These are phyloP conservation scores for Bergia sp. DNA, from an alignment of 92 coral and sea anemone species.

Conservation along the genomic window DNA sequence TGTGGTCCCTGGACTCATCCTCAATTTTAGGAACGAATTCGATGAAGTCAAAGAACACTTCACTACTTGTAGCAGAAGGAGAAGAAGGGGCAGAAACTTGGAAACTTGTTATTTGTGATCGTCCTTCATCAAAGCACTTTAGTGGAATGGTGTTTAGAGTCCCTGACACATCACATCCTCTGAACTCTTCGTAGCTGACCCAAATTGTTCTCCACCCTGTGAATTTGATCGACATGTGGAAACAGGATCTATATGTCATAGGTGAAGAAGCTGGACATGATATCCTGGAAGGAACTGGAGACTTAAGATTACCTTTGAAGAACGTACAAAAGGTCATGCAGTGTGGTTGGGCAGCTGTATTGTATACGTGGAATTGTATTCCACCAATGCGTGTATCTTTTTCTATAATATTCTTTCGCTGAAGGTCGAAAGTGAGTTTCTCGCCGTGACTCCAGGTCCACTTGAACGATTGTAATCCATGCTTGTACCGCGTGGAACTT, in stretches of 20 bases:
- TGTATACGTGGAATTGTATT: background rate
- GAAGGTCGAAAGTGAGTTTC: background rate
- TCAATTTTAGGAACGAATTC: background rate
- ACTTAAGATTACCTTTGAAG: background rate
- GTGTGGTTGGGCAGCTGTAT: background rate
- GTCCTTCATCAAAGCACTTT: background rate
- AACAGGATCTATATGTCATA: background rate
- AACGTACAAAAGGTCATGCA: background rate
- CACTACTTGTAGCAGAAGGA: background rate
- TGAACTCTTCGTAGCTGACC: background rate
- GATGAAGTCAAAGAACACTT: background rate
- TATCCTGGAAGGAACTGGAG: background rate
- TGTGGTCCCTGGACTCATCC: background rate
- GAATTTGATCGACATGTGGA: background rate
- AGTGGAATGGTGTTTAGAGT: background rate
- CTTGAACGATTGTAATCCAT: background rate
- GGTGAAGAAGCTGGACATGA: background rate
- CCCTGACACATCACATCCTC: background rate
- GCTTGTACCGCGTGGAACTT: background rate
- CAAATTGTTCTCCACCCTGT: conserved; percentile 3
- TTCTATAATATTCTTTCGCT: background rate
- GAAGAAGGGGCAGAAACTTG: background rate
- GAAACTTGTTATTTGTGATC: background rate
- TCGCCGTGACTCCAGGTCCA: background rate
- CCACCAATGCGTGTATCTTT: background rate